Base-by-base conservation (phyloP, 2,888 invertebrate species). In the Stramonita haemastoma region DNA sequence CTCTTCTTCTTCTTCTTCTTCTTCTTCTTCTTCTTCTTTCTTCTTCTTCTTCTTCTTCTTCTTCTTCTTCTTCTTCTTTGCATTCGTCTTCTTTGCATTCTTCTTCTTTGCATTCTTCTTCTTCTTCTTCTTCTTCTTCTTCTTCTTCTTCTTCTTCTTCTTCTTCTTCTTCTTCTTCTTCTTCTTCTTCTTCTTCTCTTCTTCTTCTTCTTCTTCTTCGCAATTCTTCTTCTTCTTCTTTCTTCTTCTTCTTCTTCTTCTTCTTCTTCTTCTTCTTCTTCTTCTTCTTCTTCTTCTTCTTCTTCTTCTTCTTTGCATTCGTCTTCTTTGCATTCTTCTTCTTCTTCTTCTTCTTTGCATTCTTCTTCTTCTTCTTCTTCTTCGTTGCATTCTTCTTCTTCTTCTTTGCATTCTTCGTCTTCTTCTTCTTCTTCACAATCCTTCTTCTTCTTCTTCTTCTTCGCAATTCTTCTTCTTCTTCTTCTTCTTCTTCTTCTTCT, bases 1-100 rank as follows among this genome's bases (percentile, higher is more conserved):
- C n/a, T n/a, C n/a, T n/a, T n/a, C n/a, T n/a, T n/a, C 56, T 89
- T 77, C 83, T 4, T 89, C 86, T 87, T n/a, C 66, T 77, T 56
- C 88, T 85, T 86, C n/a, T 32, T 66, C 73, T 85, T 29, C 29
- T 70, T 36, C 73, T 36, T 19, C 79, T 73, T 22, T 46, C 46
- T 60, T 83, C n/a, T 46, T 60, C 32, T 34, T n/a, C 22, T 26
- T 29, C 22, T 34, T n/a, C 26, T 6, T 0, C 17, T 60, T 56
- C 57, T 19, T 60, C 34, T 85, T 32, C 29, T 17, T 60, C 17
- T 66, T 66, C 56, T 34, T 22, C 73, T 26, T 26, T 26, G 19
- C 8, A 11, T 70, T 70, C 15, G 8, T 57, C 11, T n/a, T n/a
- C n/a, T n/a, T n/a, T n/a, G n/a, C n/a, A n/a, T n/a, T 13, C 26